Conservation (phyloP, 30 jellyfish, hydroid and myxozoan genomes). For the Turritopsis dohrnii region DNA sequence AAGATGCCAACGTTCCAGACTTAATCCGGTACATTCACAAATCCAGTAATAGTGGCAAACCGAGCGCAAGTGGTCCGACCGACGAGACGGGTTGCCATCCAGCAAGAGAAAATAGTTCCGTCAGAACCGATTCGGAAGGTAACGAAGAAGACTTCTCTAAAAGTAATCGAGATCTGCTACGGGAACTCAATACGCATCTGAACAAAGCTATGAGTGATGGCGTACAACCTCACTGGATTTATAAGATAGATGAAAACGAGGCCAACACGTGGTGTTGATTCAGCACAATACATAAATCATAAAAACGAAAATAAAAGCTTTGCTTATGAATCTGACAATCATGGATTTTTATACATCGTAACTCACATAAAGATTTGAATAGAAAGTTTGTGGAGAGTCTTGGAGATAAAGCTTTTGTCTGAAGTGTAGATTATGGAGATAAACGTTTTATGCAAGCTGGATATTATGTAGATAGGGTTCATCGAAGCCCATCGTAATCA, state of each 20-base stretch:
- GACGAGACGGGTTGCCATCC: not conserved
- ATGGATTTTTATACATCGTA: not conserved
- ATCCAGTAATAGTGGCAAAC: constrained; percentile 7
- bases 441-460: no score
- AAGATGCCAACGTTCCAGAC: constrained; percentile 23
- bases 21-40: constrained; percentile 21
- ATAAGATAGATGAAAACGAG: constrained; percentile 52
- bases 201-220: constrained; percentile 34
- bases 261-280: constrained; percentile 95
- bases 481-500: not conserved
- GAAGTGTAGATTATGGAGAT: no score
- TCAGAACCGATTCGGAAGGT: constrained; percentile 10
- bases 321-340: no score
- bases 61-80: not conserved
- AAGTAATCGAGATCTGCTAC: constrained; percentile 14
- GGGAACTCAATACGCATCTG: constrained; percentile 25
- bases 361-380: not conserved
- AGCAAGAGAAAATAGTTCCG: not conserved
- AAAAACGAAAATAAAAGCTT: not conserved
- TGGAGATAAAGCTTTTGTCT: not conserved
- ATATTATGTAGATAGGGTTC: not conserved
- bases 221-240: constrained; percentile 50
- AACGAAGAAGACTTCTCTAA: not conserved
- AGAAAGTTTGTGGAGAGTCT: no score
- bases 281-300: no score